phyloP scores from a whole-genome alignment of 2,888 invertebrate species.

The Nasonia oneida region DNA sequence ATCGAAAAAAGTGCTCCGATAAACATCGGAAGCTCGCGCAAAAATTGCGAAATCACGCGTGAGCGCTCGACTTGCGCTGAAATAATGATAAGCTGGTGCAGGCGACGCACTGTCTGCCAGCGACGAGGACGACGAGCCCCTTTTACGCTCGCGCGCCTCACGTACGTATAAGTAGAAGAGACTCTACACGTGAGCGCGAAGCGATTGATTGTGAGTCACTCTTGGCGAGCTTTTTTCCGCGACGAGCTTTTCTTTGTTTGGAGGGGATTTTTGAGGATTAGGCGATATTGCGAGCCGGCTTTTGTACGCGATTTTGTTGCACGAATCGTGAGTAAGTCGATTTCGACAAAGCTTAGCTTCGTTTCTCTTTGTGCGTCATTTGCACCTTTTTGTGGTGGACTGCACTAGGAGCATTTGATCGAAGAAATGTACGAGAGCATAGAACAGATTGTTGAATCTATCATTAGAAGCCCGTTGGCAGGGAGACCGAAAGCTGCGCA shows the following conservation, averaged over 20 bases:
- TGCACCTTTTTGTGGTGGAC: not conserved
- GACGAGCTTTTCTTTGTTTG: conserved; percentile 4
- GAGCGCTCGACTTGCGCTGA: not conserved
- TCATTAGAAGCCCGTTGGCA: conserved; percentile 39
- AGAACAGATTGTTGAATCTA: conserved; percentile 20
- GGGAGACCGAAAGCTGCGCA: conserved; percentile 4
- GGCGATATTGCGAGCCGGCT: not conserved
- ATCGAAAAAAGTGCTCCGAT: not conserved
- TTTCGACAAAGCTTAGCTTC: not conserved
- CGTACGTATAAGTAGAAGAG: not conserved
- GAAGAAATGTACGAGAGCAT: not conserved
- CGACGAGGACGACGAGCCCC: conserved; percentile 31
- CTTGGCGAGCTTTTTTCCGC: not conserved
- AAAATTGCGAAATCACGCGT: conserved; percentile 49
- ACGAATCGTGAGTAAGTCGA: not conserved
- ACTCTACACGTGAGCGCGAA: not conserved
- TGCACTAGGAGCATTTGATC: not conserved
- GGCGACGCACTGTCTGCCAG: conserved; percentile 61
- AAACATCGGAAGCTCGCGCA: not conserved
- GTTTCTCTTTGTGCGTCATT: not conserved
- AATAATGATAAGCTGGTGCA: conserved; percentile 47
- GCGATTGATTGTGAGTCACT: not conserved
- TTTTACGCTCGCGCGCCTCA: conserved; percentile 31
- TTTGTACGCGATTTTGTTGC: not conserved
- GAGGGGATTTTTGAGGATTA: not conserved